Evolutionary conservation across 2,113 vertebrate genomes (phyloP), one percentile per base, ranked within the genome.

Genomic region (Mobula hypostoma): DNA sequence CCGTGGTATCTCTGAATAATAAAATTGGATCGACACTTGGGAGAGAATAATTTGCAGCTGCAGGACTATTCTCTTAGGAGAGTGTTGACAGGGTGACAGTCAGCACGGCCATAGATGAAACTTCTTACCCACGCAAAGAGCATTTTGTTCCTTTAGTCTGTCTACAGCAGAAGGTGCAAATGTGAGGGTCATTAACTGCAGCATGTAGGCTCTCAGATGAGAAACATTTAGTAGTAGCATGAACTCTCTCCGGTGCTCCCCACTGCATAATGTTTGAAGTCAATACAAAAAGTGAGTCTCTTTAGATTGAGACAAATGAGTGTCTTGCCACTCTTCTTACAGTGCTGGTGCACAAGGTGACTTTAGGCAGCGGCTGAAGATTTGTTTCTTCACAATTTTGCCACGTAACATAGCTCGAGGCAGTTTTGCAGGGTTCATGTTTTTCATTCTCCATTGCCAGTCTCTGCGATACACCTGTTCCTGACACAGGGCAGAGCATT

Each of bases 381-480:
- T 6, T 74, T 72, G 91, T 74, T 93, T 93, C 68, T 36, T 93
- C 68, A 29, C 36, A 27, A 40, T 27, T 40, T 93, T 76, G 91
- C 91, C 66, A 72, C 70, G 32, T 93, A 93, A 93, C 40, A 74
- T 56, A 72, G 66, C 91, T 76, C 36, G 68, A 93, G 91, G 91
- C 91, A 76, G 40, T 74, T 27, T 68, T 93, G 91, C 91, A 9
- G 68, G 68, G 56, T 76, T 93, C 91, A 76, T 74, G 68, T 70
- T 93, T 40, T 66, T 93, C 74, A 29, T 68, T 74, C 91, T 93
- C 68, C 72, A 21, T 74, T 93, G 91, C 24, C 91, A 76, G 27
- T 93, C 91, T 74, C 68, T 56, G 36, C 19, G 27, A 70, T 76
- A 24, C 70, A 74, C 68, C 91, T 68, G 88, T 70, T 92, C 32